Evolutionary conservation across 2,888 invertebrate genomes (phyloP), one percentile per base, ranked within the genome.

Genomic region (Carabus problematicus): DNA sequence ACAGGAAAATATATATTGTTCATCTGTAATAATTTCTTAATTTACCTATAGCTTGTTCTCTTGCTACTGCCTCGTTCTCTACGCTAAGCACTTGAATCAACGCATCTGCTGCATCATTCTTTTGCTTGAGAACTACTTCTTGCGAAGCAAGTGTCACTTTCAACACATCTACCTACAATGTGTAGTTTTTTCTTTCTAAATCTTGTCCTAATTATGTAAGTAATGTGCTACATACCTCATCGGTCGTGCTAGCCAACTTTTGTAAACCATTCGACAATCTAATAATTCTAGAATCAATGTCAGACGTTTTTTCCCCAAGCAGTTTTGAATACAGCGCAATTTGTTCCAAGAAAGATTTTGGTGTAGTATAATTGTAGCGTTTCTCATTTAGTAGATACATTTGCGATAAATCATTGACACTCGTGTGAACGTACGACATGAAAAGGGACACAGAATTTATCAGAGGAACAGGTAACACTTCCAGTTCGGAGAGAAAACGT

Each of bases 281-380:
- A 0, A 82, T 78, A 45, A 96, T 92, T 82, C 92, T 92, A 73
- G 89, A 88, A 73, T 88, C 86, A 55, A 95, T 85, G 64, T 92
- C 89, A 7, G 79, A 80, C 0, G 87, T 87, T 78, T 91, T 92
- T 72, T 88, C 89, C 16, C 81, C 85, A 19, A 93, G 79, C 6
- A 93, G 81, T 77, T 92, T 93, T 0, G 87, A 84, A 77, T 90
- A 97, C 4, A 97, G 84, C 9, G 91, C 88, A 70, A 97, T 96
- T 78, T 95, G 93, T 79, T 97, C 97, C 56, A 98, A 83, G 83
- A 97, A 98, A 0, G 95, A 93, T 83, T 98, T 98, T 0, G 97
- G 97, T 0, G 97, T 98, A 0, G 97, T 97, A 81, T 97, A 97
- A 81, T 97, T 97, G 82, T 95, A 95, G 3, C 97, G 87, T 47